These are phyloP conservation scores for Neosilurus mollespiculum DNA, from an alignment of 2,797 vertebrate species.

Conservation along the genomic window DNA sequence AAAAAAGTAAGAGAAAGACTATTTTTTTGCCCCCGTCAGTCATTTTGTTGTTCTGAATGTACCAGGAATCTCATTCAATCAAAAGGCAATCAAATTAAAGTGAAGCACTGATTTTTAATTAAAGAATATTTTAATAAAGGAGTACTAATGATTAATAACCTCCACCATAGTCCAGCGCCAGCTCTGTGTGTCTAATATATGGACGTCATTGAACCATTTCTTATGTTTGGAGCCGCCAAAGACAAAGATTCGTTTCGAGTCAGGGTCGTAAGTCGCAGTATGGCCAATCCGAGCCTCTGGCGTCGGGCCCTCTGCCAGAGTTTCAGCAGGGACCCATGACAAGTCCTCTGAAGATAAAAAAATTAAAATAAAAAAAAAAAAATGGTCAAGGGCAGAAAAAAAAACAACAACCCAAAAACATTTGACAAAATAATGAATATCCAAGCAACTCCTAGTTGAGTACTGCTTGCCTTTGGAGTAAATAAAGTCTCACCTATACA, in stretches of 20 bases:
- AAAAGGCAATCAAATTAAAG: background rate
- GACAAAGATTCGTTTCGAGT: constrained; percentile 74
- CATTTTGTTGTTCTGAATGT: background rate
- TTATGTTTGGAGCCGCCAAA: constrained; percentile 80
- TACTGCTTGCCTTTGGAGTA: background rate
- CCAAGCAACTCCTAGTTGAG: background rate
- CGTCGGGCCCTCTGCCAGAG: constrained; percentile 73
- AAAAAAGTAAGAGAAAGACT: background rate
- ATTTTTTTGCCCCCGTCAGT: background rate
- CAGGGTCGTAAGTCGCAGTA: constrained; percentile 73
- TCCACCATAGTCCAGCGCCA: constrained; percentile 79
- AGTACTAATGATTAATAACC: constrained; percentile 52
- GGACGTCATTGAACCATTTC: constrained; percentile 79
- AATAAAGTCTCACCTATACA: constrained; percentile 69
- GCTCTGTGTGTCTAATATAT: constrained; percentile 79
- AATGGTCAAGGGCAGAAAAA: background rate
- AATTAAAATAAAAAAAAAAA: background rate
- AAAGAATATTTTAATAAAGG: background rate
- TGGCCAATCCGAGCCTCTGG: constrained; percentile 78
- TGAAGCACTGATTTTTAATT: background rate
- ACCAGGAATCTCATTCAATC: background rate
- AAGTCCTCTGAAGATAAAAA: constrained; percentile 67
- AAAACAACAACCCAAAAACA: background rate
- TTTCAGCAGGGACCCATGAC: constrained; percentile 76
- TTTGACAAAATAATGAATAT: background rate